phyloP scores from a whole-genome alignment of 2,797 vertebrate genomes.

The Dryobates pubescens region DNA sequence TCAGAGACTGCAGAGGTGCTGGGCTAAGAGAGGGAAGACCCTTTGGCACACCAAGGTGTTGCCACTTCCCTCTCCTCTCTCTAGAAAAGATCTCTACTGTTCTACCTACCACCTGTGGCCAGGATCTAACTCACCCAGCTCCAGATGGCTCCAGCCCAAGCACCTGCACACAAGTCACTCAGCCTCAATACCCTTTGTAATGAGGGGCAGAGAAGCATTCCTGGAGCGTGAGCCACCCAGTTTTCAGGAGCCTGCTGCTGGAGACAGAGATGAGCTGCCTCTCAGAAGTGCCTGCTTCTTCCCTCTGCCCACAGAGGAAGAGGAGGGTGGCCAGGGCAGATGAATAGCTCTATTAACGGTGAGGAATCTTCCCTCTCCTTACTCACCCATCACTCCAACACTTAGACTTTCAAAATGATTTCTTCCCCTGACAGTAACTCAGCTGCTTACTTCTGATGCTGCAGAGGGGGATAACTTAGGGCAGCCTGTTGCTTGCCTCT shows the following conservation, averaged over 20 bases:
- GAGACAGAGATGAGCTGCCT: not conserved
- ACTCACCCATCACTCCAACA: not conserved
- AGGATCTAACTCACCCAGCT: not conserved
- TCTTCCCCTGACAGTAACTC: not conserved
- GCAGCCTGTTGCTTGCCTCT: not conserved
- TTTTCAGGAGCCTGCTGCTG: not conserved
- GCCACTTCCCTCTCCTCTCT: not conserved
- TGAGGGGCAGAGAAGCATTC: not conserved
- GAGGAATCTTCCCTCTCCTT: not conserved
- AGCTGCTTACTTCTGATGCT: not conserved
- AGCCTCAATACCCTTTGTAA: not conserved
- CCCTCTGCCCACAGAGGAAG: not conserved
- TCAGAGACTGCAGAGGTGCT: accelerated
- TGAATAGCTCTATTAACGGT: not conserved
- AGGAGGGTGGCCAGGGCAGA: not conserved
- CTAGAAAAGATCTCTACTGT: not conserved
- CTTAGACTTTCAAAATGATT: not conserved
- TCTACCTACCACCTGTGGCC: not conserved
- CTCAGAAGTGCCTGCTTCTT: not conserved
- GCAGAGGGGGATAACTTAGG: not conserved
- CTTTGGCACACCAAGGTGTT: accelerated
- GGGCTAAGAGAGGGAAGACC: not conserved
- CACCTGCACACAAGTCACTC: not conserved
- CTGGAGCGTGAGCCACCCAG: not conserved
- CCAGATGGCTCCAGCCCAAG: not conserved